These are phyloP conservation scores for Drosophila pectinifera DNA, from an alignment of 1,140 invertebrate species.

Conservation along the genomic window DNA sequence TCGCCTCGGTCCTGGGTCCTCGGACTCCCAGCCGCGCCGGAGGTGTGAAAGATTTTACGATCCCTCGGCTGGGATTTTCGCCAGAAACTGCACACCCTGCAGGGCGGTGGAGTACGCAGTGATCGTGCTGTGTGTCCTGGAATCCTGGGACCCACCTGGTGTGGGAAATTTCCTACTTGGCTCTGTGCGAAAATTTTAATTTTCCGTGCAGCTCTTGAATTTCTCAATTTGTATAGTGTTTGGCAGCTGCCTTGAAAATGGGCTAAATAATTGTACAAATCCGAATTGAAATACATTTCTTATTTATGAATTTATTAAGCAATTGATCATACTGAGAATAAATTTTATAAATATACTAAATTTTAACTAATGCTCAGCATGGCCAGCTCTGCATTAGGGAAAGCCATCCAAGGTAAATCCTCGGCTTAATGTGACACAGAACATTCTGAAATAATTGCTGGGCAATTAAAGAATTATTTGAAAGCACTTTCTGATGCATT, in stretches of 20 bases:
- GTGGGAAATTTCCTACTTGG: slow-evolving; percentile 57
- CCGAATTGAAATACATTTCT: not conserved
- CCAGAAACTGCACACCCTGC: slow-evolving; percentile 64
- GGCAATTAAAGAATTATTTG: not conserved
- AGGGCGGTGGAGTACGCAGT: slow-evolving; percentile 45
- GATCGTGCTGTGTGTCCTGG: slow-evolving; percentile 68
- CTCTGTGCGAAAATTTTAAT: slow-evolving; percentile 29
- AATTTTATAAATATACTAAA: too few relatives aligned
- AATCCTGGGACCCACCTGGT: slow-evolving; percentile 54
- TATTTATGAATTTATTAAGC: too few relatives aligned
- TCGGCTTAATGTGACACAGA: not conserved
- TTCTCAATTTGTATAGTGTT: not conserved
- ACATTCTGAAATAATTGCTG: not conserved
- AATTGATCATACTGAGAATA: too few relatives aligned
- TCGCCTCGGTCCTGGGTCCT: slow-evolving; percentile 24
- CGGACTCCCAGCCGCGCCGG: slow-evolving; percentile 56
- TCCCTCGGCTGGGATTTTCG: slow-evolving; percentile 51
- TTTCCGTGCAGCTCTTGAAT: not conserved
- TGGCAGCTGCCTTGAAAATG: not conserved
- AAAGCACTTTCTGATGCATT: slow-evolving; percentile 9
- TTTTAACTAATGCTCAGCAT: too few relatives aligned
- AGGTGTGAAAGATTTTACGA: slow-evolving; percentile 80
- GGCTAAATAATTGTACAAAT: too few relatives aligned
- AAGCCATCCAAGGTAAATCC: not conserved
- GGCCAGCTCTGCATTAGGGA: too few relatives aligned